A percentile compares a stretch with the other conserved stretches of the same genome.
These are phyloP conservation scores for Sycophila texana DNA, from an alignment of 2,888 invertebrate genomes.

Conservation along the genomic window DNA sequence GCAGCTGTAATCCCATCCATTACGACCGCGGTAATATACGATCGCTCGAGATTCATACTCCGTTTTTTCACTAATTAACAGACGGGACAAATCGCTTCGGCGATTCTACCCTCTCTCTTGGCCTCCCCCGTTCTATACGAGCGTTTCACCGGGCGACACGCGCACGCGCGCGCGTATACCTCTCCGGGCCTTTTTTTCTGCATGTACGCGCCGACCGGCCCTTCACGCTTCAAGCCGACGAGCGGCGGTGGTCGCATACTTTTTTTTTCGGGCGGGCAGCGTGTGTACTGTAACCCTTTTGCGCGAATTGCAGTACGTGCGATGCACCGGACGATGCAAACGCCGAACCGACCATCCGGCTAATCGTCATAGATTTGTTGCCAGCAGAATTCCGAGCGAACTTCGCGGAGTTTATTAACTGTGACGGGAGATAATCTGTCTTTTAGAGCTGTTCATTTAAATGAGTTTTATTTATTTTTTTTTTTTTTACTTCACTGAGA, in stretches of 20 bases:
- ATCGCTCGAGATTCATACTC: conserved; percentile 77
- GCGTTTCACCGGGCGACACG: conserved; percentile 4
- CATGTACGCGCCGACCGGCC: conserved; percentile 2
- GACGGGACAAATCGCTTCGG: conserved; percentile 76
- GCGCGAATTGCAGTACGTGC: neutral
- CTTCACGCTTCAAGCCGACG: conserved; percentile 42
- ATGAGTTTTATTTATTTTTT: neutral
- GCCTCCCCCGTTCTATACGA: neutral
- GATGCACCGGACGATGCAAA: too few relatives aligned
- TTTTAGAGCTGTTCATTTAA: neutral
- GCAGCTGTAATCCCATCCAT: conserved; percentile 77
- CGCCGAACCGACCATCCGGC: neutral
- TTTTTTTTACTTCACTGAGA: neutral
- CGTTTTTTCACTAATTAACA: conserved; percentile 77
- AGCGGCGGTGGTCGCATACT: conserved; percentile 1
- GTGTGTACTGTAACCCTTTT: too few relatives aligned
- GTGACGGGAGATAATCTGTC: neutral
- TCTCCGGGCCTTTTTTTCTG: conserved; percentile 7
- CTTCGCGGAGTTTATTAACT: conserved; percentile 6
- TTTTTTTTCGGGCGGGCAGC: conserved; percentile 11
- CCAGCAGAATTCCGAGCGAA: neutral
- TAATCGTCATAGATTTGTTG: conserved; percentile 44
- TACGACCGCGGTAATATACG: conserved; percentile 75
- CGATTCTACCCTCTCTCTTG: conserved; percentile 50
- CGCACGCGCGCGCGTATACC: conserved; percentile 14